Base-by-base conservation (phyloP, 2,888 invertebrate genomes). In the Chorisops tibialis region DNA sequence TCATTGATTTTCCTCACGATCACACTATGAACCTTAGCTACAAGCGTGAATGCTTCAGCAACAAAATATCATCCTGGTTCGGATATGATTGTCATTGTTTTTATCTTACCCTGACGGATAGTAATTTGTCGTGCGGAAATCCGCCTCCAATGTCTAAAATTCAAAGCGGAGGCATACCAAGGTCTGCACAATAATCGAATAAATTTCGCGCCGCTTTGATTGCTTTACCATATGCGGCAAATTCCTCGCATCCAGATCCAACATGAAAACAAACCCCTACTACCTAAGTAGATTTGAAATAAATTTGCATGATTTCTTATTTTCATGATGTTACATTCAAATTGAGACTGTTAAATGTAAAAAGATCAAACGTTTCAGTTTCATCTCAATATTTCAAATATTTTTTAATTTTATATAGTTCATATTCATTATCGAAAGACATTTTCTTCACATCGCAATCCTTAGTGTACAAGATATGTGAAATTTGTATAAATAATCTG, bases 1-100 rank as follows among this genome's bases (percentile, higher is more conserved):
- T 74, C 75, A 2, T 66, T 64, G 16, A 66, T 67, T n/a, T 73
- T 68, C 2, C 73, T 64, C 54, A 76, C 75, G 45, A 90, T 83
- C 71, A 89, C 89, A 67, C 92, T 91, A 76, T 96, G 93, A 66
- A 99, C 86, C 79, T 89, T 87, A 73, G 89, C 88, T 62, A 91
- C 88, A 43, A 98, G 84, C 16, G 96, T 96, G 79, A 93, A 97
- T 1, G 98, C 96, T 19, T 96, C 92, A 47, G 94, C 90, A 2
- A 95, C 97, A 81, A 93, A 97, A 81, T 88, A 99, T 18, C 98
- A 86, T 2, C 99, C 99, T 1, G 97, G 97, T 78, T 99, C 98
- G 11, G 97, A 94, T 72, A 99, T 95, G 64, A 99, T 85, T 67
- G 96, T 87, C 51, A 83, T 82, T 19, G 21, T 19, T 48, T 5